These are phyloP conservation scores for Entomyzon cyanotis DNA, from an alignment of 2,113 vertebrate species.

Conservation along the genomic window DNA sequence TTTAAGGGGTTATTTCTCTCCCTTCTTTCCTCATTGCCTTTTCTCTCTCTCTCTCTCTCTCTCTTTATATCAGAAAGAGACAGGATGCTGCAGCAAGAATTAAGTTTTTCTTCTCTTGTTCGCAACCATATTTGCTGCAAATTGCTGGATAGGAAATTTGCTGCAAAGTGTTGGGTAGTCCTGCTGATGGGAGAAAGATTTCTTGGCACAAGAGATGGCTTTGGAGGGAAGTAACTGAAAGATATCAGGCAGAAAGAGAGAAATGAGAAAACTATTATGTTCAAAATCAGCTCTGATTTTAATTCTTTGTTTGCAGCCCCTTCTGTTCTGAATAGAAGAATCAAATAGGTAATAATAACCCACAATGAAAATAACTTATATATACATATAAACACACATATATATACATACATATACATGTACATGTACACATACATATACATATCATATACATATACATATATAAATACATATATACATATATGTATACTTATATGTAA, in stretches of 20 bases:
- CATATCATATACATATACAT: too few species aligned
- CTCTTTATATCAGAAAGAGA: neutral
- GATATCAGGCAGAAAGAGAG: neutral
- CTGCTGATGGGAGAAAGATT: neutral
- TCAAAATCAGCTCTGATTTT: neutral
- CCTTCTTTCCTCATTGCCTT: conserved; percentile 29
- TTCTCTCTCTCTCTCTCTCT: neutral
- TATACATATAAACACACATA: too few species aligned
- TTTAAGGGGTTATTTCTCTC: conserved; percentile 49
- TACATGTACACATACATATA: too few species aligned
- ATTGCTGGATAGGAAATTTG: neutral
- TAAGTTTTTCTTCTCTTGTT: neutral
- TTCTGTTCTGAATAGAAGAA: neutral
- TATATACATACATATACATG: too few species aligned
- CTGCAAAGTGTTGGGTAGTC: neutral
- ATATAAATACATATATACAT: too few species aligned
- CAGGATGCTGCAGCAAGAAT: neutral
- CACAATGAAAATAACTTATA: neutral
- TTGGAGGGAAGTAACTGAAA: neutral
- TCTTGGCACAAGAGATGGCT: neutral
- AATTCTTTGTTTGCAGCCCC: neutral
- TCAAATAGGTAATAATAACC: neutral
- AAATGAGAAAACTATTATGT: neutral
- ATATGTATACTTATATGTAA: too few species aligned
- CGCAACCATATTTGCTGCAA: neutral